Evolutionary conservation across 1,140 invertebrate genomes (phyloP), one percentile per base, ranked within the genome.

Genomic region (Tenebrio molitor): DNA sequence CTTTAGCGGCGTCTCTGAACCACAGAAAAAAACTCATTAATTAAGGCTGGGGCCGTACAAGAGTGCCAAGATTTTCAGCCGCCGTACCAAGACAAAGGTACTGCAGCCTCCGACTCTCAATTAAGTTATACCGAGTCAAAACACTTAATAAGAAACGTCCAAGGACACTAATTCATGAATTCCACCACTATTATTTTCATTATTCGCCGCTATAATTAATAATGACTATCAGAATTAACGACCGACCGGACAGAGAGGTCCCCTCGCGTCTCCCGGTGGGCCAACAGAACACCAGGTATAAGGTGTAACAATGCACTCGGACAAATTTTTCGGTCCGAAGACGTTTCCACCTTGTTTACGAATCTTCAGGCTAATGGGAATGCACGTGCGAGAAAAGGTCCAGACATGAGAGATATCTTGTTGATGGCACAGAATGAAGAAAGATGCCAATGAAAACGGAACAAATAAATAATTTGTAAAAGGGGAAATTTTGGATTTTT

Each of bases 11-110:
- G 33, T 65, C 34, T 16, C 62, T 39, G 39, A 19, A 36, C 17
- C 19, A 16, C 7, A 33, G n/a, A 41, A 66, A 66, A 66, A 66
- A 66, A 66, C 64, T 66, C 64, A 66, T 66, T 66, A 66, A 66
- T 66, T 66, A 66, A 66, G 25, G 44, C 25, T 19, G 1, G 39
- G 39, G n/a, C 42, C 17, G 6, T 44, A 66, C 19, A 66, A 66
- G 44, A 66, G 64, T 66, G 64, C 19, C 17, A 66, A 21, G 64
- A 65, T 39, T 66, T 41, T 41, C 42, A 66, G 23, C 29, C 14
- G 19, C 36, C 53, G 53, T 62, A 8, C 16, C 36, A 66, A 66
- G 64, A 66, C 64, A 66, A 66, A 36, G 17, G 7, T 41, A n/a
- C 17, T 21, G 14, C 39, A 42, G 29, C 39, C 63, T 41, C 63